Base-by-base conservation (phyloP, 2,888 invertebrate species). In the Trissoscelio sp. region DNA sequence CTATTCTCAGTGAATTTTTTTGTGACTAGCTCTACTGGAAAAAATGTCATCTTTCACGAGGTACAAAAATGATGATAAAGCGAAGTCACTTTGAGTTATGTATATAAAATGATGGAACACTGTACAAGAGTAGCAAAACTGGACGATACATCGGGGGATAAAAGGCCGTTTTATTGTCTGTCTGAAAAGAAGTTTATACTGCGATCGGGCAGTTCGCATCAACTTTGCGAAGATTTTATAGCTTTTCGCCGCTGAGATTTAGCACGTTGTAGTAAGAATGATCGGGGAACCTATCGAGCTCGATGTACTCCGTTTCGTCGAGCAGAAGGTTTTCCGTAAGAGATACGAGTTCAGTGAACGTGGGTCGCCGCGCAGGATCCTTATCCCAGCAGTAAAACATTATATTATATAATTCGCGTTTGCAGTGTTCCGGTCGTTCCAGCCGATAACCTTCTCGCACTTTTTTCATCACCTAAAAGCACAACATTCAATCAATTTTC, bases 361-460 rank as follows among this genome's bases (percentile, higher is more conserved):
- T 94, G 0, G 98, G 98, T 74, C 98, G 92, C 80, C 95, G 94
- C n/a, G 94, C 94, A 0, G 97, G 94, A 86, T 96, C 95, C 11
- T 96, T 95, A 82, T 97, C 96, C 98, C 98, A 98, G 91, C 98
- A 98, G 90, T 97, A 97, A 90, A 96, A 97, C 98, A 98, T 98
- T 66, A 98, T 96, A 87, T 97, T 97, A 92, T 97, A 98, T 0
- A 98, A 93, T 90, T 98, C 97, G 4, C 98, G 93, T 55, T 97
- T 95, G 91, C 98, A 98, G 88, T 98, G 98, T 86, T 97, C 97
- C 0, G 98, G 98, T 88, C 98, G 97, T 87, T 97, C 97, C 81
- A 98, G 92, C 20, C 98, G 94, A 89, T 96, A 96, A 0, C 98
- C 98, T 86, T 97, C 97, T 57, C 96, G 92, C 18, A 94, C 93